Conservation (phyloP, 1,140 invertebrate species). For the Drosophila chauvacae region DNA sequence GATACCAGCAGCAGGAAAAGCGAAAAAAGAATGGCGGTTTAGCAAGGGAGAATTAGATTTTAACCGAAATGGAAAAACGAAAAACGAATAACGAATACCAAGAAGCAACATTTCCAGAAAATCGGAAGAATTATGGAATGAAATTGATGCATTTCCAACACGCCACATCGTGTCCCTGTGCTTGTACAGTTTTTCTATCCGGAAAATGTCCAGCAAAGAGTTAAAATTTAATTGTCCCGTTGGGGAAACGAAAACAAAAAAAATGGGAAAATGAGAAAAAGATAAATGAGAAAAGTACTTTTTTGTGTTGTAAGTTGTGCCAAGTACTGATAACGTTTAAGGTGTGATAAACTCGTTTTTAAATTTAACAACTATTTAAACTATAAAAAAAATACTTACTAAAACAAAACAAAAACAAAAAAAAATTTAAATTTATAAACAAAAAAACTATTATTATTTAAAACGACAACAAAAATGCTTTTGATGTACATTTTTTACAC, state of each 20-base stretch:
- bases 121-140: background rate
- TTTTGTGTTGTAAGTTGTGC: constrained; percentile 84
- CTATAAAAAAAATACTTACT: constrained; percentile 74
- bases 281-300: constrained; percentile 67
- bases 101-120: constrained; percentile 12
- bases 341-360: constrained; percentile 83
- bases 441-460: constrained; percentile 60
- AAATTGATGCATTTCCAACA: constrained; percentile 14
- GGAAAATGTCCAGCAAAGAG: constrained; percentile 17
- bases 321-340: constrained; percentile 84
- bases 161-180: background rate
- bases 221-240: constrained; percentile 56
- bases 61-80: background rate
- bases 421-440: constrained; percentile 45
- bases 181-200: constrained; percentile 8
- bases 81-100: background rate
- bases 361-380: constrained; percentile 82
- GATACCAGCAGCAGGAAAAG: constrained; percentile 13
- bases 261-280: constrained; percentile 40
- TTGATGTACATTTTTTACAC: constrained; percentile 66
- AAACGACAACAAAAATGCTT: constrained; percentile 63
- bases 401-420: constrained; percentile 43
- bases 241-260: constrained; percentile 9
- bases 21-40: constrained; percentile 18
- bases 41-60: constrained; percentile 19